Percentiles rank a stretch among this genome's conserved stretches.
phyloP scores from a whole-genome alignment of 2,113 vertebrate genomes.

The Ellobius talpinus region DNA sequence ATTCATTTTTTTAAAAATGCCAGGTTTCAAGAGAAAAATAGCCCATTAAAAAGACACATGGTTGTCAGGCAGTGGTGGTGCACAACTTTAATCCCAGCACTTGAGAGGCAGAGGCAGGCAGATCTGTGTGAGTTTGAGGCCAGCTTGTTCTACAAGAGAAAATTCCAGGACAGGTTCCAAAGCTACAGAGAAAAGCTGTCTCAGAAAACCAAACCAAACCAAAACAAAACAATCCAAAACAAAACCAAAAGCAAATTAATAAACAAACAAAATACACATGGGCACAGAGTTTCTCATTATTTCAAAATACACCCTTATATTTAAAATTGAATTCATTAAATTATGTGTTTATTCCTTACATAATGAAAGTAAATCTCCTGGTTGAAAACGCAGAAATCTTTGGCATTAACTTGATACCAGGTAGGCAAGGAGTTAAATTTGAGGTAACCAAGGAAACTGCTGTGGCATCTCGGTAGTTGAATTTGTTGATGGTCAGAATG shows the following conservation, averaged over 20 bases:
- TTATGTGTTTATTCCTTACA: neutral
- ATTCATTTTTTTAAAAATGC: neutral
- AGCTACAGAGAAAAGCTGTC: no score
- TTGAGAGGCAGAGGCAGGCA: no score
- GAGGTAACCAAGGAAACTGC: neutral
- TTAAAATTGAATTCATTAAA: neutral
- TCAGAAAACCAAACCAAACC: no score
- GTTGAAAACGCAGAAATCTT: neutral
- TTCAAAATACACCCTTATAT: neutral
- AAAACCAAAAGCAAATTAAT: no score
- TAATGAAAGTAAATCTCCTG: neutral
- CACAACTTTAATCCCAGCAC: no score
- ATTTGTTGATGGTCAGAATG: neutral
- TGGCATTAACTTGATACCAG: neutral
- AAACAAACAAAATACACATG: neutral
- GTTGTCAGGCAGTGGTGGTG: no score
- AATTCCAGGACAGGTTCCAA: no score
- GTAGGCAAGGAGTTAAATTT: neutral
- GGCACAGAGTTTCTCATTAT: neutral
- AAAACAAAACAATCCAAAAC: no score
- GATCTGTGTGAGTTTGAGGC: no score
- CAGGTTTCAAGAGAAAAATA: neutral
- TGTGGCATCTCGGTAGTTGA: no score
- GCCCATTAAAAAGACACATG: neutral
- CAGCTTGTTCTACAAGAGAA: no score